Conservation (phyloP, 2,888 invertebrate species). For the Epinotia ramella region DNA sequence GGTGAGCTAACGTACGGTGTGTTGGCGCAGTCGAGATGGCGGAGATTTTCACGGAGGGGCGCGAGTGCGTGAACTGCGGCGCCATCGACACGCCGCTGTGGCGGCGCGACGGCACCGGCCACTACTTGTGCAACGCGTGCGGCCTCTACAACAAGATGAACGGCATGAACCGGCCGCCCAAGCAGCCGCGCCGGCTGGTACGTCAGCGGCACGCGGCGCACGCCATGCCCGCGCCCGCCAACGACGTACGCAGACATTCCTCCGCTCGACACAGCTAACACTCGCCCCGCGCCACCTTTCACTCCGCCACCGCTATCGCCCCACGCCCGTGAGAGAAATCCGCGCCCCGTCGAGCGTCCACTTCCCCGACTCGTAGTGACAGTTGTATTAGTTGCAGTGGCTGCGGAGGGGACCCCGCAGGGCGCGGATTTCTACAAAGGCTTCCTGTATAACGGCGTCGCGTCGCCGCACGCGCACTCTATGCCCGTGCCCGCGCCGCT, state of each 20-base stretch:
- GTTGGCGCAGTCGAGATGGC: slow-evolving; percentile 85
- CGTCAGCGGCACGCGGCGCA: slow-evolving; percentile 86
- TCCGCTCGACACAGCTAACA: slow-evolving; percentile 51
- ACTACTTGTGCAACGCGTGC: slow-evolving; percentile 99
- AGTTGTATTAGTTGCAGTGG: slow-evolving; percentile 89
- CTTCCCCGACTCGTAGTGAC: slow-evolving; percentile 58
- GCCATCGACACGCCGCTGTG: slow-evolving; percentile 98
- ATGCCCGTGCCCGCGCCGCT: slow-evolving; percentile 51
- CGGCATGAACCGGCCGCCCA: slow-evolving; percentile 98
- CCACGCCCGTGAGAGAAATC: slow-evolving; percentile 61
- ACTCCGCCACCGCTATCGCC: slow-evolving; percentile 51
- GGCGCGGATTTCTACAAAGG: slow-evolving; percentile 95
- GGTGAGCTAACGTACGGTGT: slow-evolving; percentile 48
- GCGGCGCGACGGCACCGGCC: slow-evolving; percentile 99
- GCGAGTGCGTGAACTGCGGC: slow-evolving; percentile 99
- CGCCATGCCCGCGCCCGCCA: slow-evolving; percentile 70
- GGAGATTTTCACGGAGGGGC: slow-evolving; percentile 95
- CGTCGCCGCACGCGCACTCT: slow-evolving; percentile 65
- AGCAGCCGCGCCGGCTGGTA: slow-evolving; percentile 99
- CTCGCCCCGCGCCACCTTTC: slow-evolving; percentile 53
- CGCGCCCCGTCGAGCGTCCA: slow-evolving; percentile 75
- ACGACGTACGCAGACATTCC: slow-evolving; percentile 73
- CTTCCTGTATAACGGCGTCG: slow-evolving; percentile 90
- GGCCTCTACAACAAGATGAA: slow-evolving; percentile 99
- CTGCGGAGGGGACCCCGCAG: slow-evolving; percentile 92